Conservation (phyloP, 2,113 vertebrate species). For the Seriola aureovittata region DNA sequence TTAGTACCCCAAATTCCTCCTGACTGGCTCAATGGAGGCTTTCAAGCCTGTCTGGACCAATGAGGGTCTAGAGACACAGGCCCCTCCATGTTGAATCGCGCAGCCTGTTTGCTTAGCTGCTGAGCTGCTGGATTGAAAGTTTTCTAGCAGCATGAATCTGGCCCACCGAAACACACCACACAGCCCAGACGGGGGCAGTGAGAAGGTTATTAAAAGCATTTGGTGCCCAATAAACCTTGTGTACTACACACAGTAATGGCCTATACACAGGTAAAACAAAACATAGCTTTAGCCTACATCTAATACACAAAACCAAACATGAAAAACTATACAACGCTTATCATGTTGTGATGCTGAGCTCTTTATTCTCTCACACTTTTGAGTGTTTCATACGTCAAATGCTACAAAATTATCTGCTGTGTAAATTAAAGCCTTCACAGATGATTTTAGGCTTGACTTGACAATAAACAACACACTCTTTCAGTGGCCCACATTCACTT, state of each 20-base stretch:
- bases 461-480: neutral
- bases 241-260: neutral
- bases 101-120: constrained; percentile 84
- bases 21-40: constrained; percentile 77
- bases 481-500: no score
- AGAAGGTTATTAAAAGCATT: constrained; percentile 38
- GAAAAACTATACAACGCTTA: neutral
- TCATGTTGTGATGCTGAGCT: neutral
- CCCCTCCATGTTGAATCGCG: constrained; percentile 69
- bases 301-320: neutral
- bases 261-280: neutral
- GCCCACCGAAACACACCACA: constrained; percentile 15
- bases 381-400: neutral
- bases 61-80: constrained; percentile 65
- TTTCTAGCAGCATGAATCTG: constrained; percentile 37
- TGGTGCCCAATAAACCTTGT: constrained; percentile 34
- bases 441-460: neutral
- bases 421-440: no score
- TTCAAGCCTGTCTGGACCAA: constrained; percentile 77
- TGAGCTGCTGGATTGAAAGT: constrained; percentile 76
- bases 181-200: constrained; percentile 12
- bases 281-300: neutral
- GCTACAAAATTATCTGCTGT: no score
- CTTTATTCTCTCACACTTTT: no score
- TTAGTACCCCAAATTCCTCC: constrained; percentile 77